A percentile compares a stretch with the other conserved stretches of the same genome.
These are phyloP conservation scores for Sus cebifrons DNA, from an alignment of 2,797 vertebrate genomes.

Conservation along the genomic window DNA sequence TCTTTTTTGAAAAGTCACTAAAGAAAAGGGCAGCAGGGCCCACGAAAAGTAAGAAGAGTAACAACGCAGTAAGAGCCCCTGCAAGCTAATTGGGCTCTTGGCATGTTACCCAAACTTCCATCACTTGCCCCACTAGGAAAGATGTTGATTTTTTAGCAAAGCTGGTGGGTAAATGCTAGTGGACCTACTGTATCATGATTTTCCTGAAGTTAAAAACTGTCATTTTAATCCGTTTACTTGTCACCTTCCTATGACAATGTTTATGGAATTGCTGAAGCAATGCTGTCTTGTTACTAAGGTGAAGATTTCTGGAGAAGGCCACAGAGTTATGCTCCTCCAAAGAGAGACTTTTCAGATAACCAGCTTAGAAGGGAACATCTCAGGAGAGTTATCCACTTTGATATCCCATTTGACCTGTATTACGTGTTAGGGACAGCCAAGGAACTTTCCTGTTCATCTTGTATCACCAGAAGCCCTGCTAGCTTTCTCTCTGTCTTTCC, in stretches of 20 bases:
- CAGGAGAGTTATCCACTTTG: background rate
- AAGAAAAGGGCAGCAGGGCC: background rate
- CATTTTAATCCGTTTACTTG: constrained; percentile 10
- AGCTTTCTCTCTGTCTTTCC: background rate
- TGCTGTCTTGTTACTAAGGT: background rate
- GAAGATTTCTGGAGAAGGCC: constrained; percentile 47
- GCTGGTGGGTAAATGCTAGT: background rate
- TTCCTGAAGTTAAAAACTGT: constrained; percentile 29
- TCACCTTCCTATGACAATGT: background rate
- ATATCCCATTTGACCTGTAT: background rate
- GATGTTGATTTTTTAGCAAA: constrained; percentile 39
- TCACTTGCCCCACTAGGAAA: background rate
- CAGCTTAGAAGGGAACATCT: background rate
- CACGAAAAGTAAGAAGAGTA: background rate
- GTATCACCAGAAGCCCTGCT: background rate
- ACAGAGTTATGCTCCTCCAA: background rate
- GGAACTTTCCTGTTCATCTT: background rate
- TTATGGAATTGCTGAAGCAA: background rate
- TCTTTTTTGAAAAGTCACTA: background rate
- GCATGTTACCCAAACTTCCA: background rate
- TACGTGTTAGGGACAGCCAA: background rate
- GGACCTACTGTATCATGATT: constrained; percentile 27
- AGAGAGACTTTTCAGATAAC: constrained; percentile 34
- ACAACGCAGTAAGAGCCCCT: background rate
- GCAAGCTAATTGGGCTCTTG: background rate